Base-by-base conservation (phyloP, 1,140 invertebrate species). In the Macrocentrus cingulum region DNA sequence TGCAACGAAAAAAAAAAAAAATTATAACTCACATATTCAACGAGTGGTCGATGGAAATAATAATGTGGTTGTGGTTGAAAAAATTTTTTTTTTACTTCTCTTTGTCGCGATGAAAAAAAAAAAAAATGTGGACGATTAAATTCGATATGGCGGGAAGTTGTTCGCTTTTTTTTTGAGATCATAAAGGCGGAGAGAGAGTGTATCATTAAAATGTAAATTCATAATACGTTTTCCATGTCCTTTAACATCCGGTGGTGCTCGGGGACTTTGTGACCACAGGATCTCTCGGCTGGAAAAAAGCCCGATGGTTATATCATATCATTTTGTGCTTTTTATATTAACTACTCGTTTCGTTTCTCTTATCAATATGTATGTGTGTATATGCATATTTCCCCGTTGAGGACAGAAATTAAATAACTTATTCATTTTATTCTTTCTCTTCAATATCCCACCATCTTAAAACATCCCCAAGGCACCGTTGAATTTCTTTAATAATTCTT, bases 151-250 rank as follows among this genome's bases (percentile, higher is more conserved):
- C 42, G 13, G 32, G 29, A 56, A 46, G 53, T n/a, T 13, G 7
- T 39, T 8, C 36, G 36, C 13, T n/a, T n/a, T n/a, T n/a, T n/a
- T n/a, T n/a, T 56, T 48, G 41, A 46, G 22, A 23, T 48, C 18
- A 2, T 39, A 16, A 54, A 13, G 32, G 8, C n/a, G n/a, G n/a
- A n/a, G n/a, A n/a, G n/a, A n/a, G 22, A 23, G 34, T 51, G 32
- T 19, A 23, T 39, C 32, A 59, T 59, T 52, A 59, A 59, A 59
- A 59, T 59, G 49, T 45, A 59, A 59, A 59, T 59, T 51, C 39
- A 9, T 25, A 59, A 52, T 59, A 53, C 56, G 37, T 32, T 58
- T 52, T 32, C 29, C 46, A 20, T 51, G 34, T 58, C 56, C 51
- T 25, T 58, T 50, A 58, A 58, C 22, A 51, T 58, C 23, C 46